Percentiles rank a stretch among this genome's conserved stretches.
phyloP scores from a whole-genome alignment of 2,888 invertebrate genomes.

The Ectropis crepuscularia region DNA sequence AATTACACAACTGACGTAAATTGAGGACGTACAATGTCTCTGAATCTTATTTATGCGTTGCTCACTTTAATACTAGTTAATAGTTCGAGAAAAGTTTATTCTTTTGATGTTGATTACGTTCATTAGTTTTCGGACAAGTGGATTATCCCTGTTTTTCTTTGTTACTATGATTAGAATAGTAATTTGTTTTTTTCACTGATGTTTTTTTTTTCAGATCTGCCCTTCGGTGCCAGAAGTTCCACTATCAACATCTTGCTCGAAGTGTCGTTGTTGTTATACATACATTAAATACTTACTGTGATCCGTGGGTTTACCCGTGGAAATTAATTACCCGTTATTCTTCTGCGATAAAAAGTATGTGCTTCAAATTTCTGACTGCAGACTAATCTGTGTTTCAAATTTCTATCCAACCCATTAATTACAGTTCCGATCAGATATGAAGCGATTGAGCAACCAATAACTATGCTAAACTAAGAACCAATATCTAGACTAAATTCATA shows the following conservation, averaged over 20 bases:
- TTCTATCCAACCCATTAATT: too few relatives aligned
- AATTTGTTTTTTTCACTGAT: background rate
- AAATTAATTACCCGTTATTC: too few relatives aligned
- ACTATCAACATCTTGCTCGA: too few relatives aligned
- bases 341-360: background rate
- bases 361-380: background rate
- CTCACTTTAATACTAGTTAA: constrained; percentile 73
- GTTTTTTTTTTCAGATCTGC: background rate
- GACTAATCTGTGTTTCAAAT: background rate
- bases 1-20: constrained; percentile 73
- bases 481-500: too few relatives aligned
- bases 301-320: too few relatives aligned
- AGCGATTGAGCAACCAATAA: too few relatives aligned
- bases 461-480: too few relatives aligned
- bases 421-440: too few relatives aligned
- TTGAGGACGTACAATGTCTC: constrained; percentile 64
- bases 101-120: constrained; percentile 76
- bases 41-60: constrained; percentile 78
- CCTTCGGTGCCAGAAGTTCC: too few relatives aligned
- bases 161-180: background rate
- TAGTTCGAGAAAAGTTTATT: constrained; percentile 66
- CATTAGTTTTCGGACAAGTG: constrained; percentile 58
- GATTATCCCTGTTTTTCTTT: constrained; percentile 10
- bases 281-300: too few relatives aligned
- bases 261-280: too few relatives aligned